A percentile compares a stretch with the other conserved stretches of the same genome.
phyloP scores from a whole-genome alignment of 2,888 invertebrate genomes.

The Miltochrista miniata region DNA sequence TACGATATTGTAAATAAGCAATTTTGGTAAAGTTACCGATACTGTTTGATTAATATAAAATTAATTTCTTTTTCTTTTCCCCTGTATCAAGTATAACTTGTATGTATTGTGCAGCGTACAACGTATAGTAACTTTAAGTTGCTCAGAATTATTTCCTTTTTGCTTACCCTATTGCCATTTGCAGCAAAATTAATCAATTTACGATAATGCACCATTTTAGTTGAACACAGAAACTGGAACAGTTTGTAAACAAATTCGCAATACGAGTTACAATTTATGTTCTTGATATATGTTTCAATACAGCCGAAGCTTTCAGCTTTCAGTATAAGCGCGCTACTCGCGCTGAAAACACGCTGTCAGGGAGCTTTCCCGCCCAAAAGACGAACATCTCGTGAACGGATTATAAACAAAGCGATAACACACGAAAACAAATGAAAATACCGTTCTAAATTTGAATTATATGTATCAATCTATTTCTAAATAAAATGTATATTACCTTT shows the following conservation, averaged over 20 bases:
- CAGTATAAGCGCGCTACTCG: conserved; percentile 38
- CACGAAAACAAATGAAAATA: conserved; percentile 1
- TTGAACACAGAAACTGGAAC: background rate
- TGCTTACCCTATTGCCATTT: too few species aligned
- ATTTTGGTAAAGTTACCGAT: too few species aligned
- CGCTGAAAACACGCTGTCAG: conserved; percentile 36
- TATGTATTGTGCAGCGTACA: too few species aligned
- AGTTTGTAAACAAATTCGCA: conserved; percentile 26
- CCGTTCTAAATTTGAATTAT: background rate
- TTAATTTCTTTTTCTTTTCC: too few species aligned
- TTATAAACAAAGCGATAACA: conserved; percentile 17
- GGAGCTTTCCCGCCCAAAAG: conserved; percentile 12
- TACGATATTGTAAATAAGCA: too few species aligned
- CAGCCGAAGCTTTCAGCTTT: conserved; percentile 23
- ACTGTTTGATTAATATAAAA: too few species aligned
- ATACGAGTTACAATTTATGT: conserved; percentile 22
- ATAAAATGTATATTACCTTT: background rate
- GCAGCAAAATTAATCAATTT: background rate
- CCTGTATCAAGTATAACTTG: too few species aligned
- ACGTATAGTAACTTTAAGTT: too few species aligned
- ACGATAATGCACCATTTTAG: background rate
- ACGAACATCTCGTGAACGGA: conserved; percentile 18
- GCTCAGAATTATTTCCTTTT: too few species aligned
- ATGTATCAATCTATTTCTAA: background rate
- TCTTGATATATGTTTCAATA: conserved; percentile 28